Conservation (phyloP, 2,888 invertebrate genomes). For the Tenthredo notha region DNA sequence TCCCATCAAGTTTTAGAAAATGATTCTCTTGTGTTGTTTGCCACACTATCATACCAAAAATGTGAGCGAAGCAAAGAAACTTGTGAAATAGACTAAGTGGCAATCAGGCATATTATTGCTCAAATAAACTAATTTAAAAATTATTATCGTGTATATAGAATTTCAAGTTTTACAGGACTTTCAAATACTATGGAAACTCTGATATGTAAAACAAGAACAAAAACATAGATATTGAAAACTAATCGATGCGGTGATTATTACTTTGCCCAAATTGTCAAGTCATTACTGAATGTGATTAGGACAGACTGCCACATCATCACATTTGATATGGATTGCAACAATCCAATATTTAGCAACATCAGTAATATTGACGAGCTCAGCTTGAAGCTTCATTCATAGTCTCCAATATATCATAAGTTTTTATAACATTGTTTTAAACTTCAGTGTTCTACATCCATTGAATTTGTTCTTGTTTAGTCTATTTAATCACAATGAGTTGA, state of each 20-base stretch:
- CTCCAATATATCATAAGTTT: neutral
- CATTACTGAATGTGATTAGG: slow-evolving; percentile 13
- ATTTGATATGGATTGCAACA: slow-evolving; percentile 35
- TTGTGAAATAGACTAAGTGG: neutral
- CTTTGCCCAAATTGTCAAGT: neutral
- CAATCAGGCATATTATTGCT: neutral
- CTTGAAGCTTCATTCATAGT: neutral
- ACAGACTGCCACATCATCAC: slow-evolving; percentile 27
- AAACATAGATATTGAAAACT: neutral
- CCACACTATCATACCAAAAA: neutral
- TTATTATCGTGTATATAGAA: neutral
- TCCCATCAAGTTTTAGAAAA: too few species aligned
- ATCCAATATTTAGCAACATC: neutral
- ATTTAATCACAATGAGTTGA: neutral
- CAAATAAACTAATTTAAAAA: too few species aligned
- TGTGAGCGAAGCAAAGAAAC: neutral
- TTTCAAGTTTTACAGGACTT: neutral
- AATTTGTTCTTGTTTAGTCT: neutral
- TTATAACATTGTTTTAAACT: neutral
- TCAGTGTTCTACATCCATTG: neutral
- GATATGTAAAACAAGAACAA: slow-evolving; percentile 4
- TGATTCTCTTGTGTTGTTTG: neutral
- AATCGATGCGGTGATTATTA: neutral
- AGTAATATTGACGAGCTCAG: neutral
- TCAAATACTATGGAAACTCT: neutral